A percentile compares a stretch with the other conserved stretches of the same genome.
phyloP scores from a whole-genome alignment of 2,797 vertebrate species.

The Morus bassanus region DNA sequence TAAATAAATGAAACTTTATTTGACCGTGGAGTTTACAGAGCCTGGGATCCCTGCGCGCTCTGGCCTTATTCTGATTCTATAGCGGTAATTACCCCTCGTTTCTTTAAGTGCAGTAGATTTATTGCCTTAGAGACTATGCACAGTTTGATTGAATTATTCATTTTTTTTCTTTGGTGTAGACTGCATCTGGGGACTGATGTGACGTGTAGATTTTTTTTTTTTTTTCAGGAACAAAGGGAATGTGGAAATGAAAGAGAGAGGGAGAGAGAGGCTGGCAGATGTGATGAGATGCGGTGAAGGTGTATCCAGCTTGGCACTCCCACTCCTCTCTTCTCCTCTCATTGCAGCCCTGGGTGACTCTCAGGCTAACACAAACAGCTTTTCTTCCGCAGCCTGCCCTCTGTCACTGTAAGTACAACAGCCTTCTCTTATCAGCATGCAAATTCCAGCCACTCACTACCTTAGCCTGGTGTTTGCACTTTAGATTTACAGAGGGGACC shows the following conservation, averaged over 20 bases:
- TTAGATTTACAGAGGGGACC: conserved; percentile 68
- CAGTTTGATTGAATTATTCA: conserved; percentile 87
- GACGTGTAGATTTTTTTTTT: conserved; percentile 81
- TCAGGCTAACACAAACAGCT: conserved; percentile 91
- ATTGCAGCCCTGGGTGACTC: conserved; percentile 90
- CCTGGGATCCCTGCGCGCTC: conserved; percentile 59
- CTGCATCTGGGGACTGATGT: conserved; percentile 86
- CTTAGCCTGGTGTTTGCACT: conserved; percentile 74
- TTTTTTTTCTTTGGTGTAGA: conserved; percentile 83
- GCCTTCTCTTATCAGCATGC: conserved; percentile 84
- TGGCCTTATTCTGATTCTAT: conserved; percentile 78
- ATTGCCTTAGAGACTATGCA: conserved; percentile 83
- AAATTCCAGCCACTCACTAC: conserved; percentile 77
- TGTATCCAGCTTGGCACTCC: conserved; percentile 85
- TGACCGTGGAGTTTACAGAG: conserved; percentile 71
- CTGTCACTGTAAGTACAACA: conserved; percentile 95
- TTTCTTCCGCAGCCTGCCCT: conserved; percentile 89
- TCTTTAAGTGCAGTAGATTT: conserved; percentile 81
- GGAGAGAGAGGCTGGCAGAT: conserved; percentile 86
- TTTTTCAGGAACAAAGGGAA: conserved; percentile 86
- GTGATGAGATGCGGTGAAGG: conserved; percentile 87
- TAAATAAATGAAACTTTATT: conserved; percentile 78
- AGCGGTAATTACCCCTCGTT: conserved; percentile 78
- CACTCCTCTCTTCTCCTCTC: conserved; percentile 83
- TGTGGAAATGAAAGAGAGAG: conserved; percentile 88